Evolutionary conservation across 2,113 vertebrate species (phyloP).

Genomic region (Alethe castanea): DNA sequence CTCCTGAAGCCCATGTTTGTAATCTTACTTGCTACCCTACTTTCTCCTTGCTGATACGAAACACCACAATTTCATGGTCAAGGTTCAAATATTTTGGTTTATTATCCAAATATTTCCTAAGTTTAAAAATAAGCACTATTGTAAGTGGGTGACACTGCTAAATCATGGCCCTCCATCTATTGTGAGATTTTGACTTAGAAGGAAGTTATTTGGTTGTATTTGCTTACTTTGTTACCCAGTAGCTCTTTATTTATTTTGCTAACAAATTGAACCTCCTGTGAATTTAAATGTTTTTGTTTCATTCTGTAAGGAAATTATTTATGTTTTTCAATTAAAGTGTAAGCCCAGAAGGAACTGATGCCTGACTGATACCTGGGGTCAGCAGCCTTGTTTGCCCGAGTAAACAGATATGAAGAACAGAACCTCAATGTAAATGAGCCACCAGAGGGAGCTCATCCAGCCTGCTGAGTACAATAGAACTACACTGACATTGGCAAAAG

Average conservation of each 20-base stretch:
- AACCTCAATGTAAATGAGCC: neutral
- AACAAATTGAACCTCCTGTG: neutral
- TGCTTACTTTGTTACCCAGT: neutral
- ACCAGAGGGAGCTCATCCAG: conserved; percentile 26
- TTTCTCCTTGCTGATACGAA: neutral
- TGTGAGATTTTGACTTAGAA: neutral
- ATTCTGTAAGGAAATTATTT: neutral
- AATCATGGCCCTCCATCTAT: neutral
- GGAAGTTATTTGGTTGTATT: neutral
- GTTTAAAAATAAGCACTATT: neutral
- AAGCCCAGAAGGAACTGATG: neutral
- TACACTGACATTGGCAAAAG: neutral
- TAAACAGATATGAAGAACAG: neutral
- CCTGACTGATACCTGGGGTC: neutral
- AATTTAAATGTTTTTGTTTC: conserved; percentile 3
- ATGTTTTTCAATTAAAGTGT: conserved; percentile 10
- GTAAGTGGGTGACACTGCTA: neutral
- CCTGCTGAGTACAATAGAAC: neutral
- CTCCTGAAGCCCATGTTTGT: neutral
- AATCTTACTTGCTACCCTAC: neutral
- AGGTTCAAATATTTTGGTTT: neutral
- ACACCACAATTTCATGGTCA: neutral
- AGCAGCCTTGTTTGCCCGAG: neutral
- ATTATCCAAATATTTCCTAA: neutral
- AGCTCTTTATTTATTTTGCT: neutral